Evolutionary conservation across 2,888 invertebrate species (phyloP).

Genomic region (Hemicrepidius hirtus): DNA sequence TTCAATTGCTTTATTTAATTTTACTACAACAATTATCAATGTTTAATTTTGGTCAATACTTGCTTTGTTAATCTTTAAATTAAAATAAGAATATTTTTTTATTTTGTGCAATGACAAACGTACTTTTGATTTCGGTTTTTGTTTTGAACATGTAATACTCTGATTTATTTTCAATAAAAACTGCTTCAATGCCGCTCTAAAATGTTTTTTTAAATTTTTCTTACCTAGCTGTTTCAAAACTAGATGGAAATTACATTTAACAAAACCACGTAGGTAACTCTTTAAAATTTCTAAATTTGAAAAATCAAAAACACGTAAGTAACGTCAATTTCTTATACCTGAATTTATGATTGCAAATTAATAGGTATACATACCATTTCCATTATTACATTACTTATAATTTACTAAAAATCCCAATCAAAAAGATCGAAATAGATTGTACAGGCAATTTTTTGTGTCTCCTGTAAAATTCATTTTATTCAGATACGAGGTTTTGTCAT

Average conservation of each 20-base stretch:
- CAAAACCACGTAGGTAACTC: too few species aligned
- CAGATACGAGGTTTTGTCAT: too few species aligned
- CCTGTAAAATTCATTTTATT: too few species aligned
- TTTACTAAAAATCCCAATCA: too few species aligned
- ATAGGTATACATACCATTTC: too few species aligned
- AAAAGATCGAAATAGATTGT: too few species aligned
- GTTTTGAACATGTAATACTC: background rate
- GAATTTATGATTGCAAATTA: too few species aligned
- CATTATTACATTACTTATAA: too few species aligned
- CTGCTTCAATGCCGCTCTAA: background rate
- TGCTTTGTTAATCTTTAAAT: background rate
- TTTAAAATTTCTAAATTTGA: too few species aligned
- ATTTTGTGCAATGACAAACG: background rate
- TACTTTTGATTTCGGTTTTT: background rate
- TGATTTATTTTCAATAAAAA: background rate
- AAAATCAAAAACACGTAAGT: too few species aligned
- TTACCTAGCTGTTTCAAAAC: background rate
- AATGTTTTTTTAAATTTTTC: background rate
- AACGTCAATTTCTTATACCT: too few species aligned
- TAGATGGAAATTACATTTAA: background rate
- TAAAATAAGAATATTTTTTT: background rate
- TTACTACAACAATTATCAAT: background rate
- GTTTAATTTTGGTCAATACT: slow-evolving; percentile 2
- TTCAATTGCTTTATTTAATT: background rate
- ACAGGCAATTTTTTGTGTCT: too few species aligned